Evolutionary conservation across 2,113 vertebrate species (phyloP).

Genomic region (Isurus oxyrinchus): DNA sequence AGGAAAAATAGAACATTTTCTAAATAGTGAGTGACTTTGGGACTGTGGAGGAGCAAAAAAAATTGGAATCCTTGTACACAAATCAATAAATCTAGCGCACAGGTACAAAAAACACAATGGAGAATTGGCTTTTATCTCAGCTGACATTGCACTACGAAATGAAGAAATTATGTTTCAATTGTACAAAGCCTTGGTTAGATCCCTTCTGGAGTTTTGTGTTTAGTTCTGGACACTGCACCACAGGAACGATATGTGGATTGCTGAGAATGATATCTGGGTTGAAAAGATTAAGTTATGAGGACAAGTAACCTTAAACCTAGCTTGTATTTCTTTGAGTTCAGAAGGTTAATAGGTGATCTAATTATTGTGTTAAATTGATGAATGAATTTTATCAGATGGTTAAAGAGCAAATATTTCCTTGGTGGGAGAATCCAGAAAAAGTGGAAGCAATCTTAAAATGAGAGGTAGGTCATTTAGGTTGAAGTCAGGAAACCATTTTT

Average conservation of each 20-base stretch:
- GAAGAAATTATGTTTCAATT: background rate
- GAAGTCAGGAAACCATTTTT: background rate
- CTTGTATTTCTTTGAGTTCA: background rate
- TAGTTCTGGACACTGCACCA: background rate
- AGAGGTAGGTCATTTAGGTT: background rate
- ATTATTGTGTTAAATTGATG: background rate
- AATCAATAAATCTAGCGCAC: background rate
- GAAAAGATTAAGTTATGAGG: background rate
- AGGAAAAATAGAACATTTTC: background rate
- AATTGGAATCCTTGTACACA: background rate
- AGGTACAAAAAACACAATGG: background rate
- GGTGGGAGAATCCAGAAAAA: background rate
- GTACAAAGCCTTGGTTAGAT: background rate
- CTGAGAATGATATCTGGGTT: background rate
- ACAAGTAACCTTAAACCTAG: background rate
- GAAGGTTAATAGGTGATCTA: background rate
- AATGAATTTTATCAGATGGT: background rate
- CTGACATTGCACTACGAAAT: background rate
- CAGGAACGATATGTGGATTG: background rate
- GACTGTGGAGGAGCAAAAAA: background rate
- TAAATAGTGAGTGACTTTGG: background rate
- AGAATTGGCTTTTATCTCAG: background rate
- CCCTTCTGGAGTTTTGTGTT: background rate
- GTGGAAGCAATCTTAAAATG: background rate
- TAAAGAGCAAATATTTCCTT: no score